Conservation (phyloP, 2,797 vertebrate genomes). For the Megalops cyprinoides region DNA sequence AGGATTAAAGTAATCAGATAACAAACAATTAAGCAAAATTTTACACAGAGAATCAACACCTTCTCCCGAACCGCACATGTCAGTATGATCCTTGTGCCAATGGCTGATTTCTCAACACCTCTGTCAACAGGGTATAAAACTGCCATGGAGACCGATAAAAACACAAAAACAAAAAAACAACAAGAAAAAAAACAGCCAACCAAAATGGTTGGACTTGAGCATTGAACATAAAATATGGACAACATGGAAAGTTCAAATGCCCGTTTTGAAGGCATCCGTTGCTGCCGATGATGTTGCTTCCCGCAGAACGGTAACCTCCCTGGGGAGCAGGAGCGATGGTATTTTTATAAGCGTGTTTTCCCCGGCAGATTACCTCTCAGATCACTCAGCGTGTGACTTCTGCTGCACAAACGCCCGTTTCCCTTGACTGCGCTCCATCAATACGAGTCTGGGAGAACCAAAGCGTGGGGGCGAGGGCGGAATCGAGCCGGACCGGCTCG, state of each 20-base stretch:
- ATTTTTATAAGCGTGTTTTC: slow-evolving; percentile 24
- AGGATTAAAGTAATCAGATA: slow-evolving; percentile 28
- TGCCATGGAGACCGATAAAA: slow-evolving; percentile 19
- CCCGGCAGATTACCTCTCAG: not conserved
- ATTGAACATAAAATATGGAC: no score
- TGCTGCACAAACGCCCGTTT: not conserved
- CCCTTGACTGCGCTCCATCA: not conserved
- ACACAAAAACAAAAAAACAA: slow-evolving; percentile 3
- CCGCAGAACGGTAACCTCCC: slow-evolving; percentile 9
- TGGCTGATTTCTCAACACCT: slow-evolving; percentile 5
- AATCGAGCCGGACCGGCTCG: not conserved
- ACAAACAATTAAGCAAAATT: slow-evolving; percentile 22
- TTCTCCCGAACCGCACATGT: not conserved
- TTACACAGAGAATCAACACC: slow-evolving; percentile 17
- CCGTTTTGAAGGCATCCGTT: slow-evolving; percentile 18
- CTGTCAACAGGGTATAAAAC: not conserved
- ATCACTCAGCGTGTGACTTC: not conserved
- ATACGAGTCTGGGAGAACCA: not conserved
- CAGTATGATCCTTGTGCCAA: not conserved
- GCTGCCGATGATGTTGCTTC: slow-evolving; percentile 18
- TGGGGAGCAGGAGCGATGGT: slow-evolving; percentile 8
- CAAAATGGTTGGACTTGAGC: slow-evolving; percentile 20
- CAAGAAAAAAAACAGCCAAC: slow-evolving; percentile 24
- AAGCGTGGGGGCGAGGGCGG: not conserved
- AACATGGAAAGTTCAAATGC: no score